A percentile compares a stretch with the other conserved stretches of the same genome.
Evolutionary conservation across 2,888 invertebrate genomes (phyloP).

Genomic region (Eledona agricola): DNA sequence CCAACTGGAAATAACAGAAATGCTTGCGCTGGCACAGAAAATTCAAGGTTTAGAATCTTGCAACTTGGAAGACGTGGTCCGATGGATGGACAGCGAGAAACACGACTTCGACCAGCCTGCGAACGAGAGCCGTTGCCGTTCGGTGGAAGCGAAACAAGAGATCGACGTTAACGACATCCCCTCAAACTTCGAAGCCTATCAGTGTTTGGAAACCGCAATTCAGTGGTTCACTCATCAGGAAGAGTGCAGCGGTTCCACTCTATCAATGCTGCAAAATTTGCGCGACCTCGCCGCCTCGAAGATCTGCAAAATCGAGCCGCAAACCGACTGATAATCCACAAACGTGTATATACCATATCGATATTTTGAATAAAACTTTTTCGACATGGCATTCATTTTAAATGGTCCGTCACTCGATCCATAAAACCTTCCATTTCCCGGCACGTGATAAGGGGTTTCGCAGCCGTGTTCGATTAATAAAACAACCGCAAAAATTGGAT

Average conservation of each 20-base stretch:
- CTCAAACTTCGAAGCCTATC: slow-evolving; percentile 7
- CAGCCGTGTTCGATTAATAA: slow-evolving; percentile 42
- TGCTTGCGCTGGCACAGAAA: slow-evolving; percentile 6
- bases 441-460: slow-evolving; percentile 40
- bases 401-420: slow-evolving; percentile 17
- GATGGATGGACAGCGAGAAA: slow-evolving; percentile 16
- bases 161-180: neutral
- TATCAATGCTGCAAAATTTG: slow-evolving; percentile 7
- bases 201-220: slow-evolving; percentile 12
- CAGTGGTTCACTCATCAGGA: slow-evolving; percentile 9
- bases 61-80: slow-evolving; percentile 1
- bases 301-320: slow-evolving; percentile 5
- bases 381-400: slow-evolving; percentile 4
- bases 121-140: too few relatives aligned
- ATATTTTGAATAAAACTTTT: neutral
- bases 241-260: slow-evolving; percentile 9
- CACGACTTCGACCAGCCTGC: too few relatives aligned
- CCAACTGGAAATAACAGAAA: slow-evolving; percentile 6
- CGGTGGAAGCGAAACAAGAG: slow-evolving; percentile 1
- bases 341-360: too few relatives aligned
- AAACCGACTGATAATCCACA: slow-evolving; percentile 1
- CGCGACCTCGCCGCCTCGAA: slow-evolving; percentile 11
- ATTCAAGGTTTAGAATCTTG: slow-evolving; percentile 5
- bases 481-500: slow-evolving; percentile 40
- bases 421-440: slow-evolving; percentile 15